These are phyloP conservation scores for Spialia ferax DNA, from an alignment of 2,888 invertebrate genomes.

Conservation along the genomic window DNA sequence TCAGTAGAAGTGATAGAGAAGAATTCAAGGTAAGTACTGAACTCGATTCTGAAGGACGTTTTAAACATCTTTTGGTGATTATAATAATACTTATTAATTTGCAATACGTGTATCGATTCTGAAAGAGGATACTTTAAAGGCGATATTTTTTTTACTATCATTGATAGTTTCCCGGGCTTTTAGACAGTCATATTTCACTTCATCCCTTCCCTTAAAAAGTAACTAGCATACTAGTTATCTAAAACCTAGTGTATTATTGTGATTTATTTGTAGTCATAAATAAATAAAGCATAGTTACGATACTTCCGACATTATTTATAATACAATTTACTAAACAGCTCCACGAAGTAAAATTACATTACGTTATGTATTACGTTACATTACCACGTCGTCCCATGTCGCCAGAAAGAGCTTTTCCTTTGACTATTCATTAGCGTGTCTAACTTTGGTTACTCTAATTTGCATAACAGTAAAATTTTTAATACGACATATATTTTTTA, in stretches of 20 bases:
- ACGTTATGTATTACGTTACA: not conserved
- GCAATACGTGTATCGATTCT: too few species aligned
- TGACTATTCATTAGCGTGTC: slow-evolving; percentile 10
- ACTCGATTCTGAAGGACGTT: too few species aligned
- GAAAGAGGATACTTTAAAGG: too few species aligned
- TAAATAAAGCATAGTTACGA: slow-evolving; percentile 16
- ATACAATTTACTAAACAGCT: slow-evolving; percentile 26
- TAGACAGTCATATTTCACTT: too few species aligned
- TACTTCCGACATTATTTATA: slow-evolving; percentile 16
- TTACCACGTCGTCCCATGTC: not conserved
- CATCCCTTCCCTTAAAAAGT: slow-evolving; percentile 21
- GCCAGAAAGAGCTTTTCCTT: not conserved
- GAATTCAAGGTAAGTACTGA: too few species aligned
- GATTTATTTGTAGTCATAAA: slow-evolving; percentile 29
- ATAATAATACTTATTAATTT: too few species aligned
- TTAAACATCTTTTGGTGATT: too few species aligned
- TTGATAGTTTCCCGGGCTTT: too few species aligned
- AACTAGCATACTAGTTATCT: slow-evolving; percentile 35
- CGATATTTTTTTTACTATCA: too few species aligned
- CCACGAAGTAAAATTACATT: slow-evolving; percentile 17
- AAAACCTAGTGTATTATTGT: slow-evolving; percentile 15
- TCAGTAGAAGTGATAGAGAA: too few species aligned
- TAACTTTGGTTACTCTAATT: slow-evolving; percentile 36
- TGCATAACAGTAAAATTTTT: slow-evolving; percentile 1
- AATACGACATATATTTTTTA: not conserved